Base-by-base conservation (phyloP, 2,113 vertebrate genomes). In the Tinamus guttatus region DNA sequence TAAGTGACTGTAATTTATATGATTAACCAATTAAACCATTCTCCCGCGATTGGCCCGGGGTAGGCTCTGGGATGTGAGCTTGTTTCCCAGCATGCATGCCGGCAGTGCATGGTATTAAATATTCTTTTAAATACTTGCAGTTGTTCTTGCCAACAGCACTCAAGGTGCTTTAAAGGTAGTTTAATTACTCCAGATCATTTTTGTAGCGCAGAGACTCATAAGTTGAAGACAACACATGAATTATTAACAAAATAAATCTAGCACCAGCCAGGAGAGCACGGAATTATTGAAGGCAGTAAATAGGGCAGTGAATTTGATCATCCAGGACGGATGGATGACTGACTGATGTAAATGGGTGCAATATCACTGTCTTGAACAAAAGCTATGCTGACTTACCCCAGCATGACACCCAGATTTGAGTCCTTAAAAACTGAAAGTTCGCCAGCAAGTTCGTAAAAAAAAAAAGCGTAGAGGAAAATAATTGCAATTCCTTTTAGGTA, bases 1-100 rank as follows among this genome's bases (percentile, higher is more conserved):
- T 98, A 98, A 98, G 98, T 98, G 98, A 98, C 96, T 98, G 98
- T 98, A 98, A 98, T 98, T 98, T 98, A 98, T 98, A 98, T 98
- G 97, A 98, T 98, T 98, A 98, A 98, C 98, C 98, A 98, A 98
- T 98, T 98, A 98, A 98, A 97, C 96, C 96, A 76, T 97, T 97
- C 97, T 98, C 97, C 76, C 95, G 97, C 93, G 97, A 98, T 96
- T 98, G 98, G 97, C 96, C 87, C 89, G 75, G 91, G 94, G 94
- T 97, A 96, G 95, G 95, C 94, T 95, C 94, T 24, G 78, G 95
- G 96, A 97, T 96, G 71, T 3, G n/a, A 69, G 58, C 94, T 94
- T 97, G 93, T 97, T 96, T 98, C 98, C 95, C 97, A 98, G 97
- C 97, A 88, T 95, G 96, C 96, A 91, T 94, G 88, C 96, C 20